Percentiles rank a stretch among this genome's conserved stretches.
Conservation (phyloP, 1,140 invertebrate species). For the Cyrtorhinus lividipennis region DNA sequence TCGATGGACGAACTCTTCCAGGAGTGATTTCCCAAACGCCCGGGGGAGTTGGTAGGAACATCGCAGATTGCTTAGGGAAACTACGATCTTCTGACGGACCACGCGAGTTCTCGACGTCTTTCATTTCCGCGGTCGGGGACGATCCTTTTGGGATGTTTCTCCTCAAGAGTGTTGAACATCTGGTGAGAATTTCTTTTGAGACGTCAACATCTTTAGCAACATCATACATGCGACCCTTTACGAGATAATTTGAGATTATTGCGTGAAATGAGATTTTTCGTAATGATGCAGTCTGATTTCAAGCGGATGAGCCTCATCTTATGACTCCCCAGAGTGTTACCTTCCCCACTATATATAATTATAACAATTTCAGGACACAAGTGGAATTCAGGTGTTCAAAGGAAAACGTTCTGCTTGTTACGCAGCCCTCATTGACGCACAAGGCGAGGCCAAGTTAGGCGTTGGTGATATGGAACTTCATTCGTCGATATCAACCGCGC, state of each 20-base stretch:
- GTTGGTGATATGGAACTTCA: constrained; percentile 76
- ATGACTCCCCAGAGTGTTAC: not conserved
- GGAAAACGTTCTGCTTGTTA: constrained; percentile 50
- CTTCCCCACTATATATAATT: not conserved
- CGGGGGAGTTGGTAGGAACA: constrained; percentile 81
- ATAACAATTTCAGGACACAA: constrained; percentile 20
- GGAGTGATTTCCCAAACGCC: constrained; percentile 44
- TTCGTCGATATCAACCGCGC: constrained; percentile 44
- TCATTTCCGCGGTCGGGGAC: constrained; percentile 68
- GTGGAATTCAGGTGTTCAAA: constrained; percentile 30
- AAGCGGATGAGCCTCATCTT: not conserved
- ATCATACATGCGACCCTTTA: too few relatives aligned
- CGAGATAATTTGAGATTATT: too few relatives aligned
- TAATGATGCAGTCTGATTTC: too few relatives aligned
- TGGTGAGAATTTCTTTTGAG: constrained; percentile 22
- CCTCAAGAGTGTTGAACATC: constrained; percentile 19
- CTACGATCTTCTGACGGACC: constrained; percentile 36
- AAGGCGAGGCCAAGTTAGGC: constrained; percentile 61
- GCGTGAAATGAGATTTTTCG: too few relatives aligned
- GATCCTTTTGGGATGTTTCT: constrained; percentile 36
- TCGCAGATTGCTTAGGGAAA: constrained; percentile 68
- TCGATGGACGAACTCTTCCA: constrained; percentile 61
- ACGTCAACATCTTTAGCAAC: not conserved
- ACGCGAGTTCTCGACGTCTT: constrained; percentile 35
- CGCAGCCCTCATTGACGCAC: constrained; percentile 49